Base-by-base conservation (phyloP, 1,140 invertebrate genomes). In the Papilio polytes region DNA sequence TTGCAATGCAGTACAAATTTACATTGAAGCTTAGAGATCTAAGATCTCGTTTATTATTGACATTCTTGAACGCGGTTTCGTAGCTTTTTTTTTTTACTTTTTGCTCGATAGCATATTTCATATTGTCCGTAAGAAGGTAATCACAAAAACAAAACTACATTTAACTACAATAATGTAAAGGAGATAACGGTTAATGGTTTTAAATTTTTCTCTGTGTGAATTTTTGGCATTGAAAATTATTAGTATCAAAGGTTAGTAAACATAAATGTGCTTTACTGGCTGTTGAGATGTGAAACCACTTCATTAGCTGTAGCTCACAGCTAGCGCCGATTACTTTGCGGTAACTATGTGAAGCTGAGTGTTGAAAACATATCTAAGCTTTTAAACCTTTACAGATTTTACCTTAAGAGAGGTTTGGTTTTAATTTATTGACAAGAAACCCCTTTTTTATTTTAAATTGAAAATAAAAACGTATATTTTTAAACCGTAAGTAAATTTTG, bases 201-300 rank as follows among this genome's bases (percentile, higher is more conserved):
- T 48, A 15, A 48, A 12, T 15, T 48, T 13, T 15, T 15, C 12
- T 15, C 6, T 48, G 13, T 48, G 6, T 48, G 12, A 2, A 13
- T 3, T 48, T 48, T 48, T 48, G 46, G 46, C 46, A 15, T 20
- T 56, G 7, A 56, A 20, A 20, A 56, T 56, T 20, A 56, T 20
- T 20, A 70, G 63, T 70, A 31, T 15, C 63, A 70, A 31, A 70
- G 9, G 26, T 22, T 15, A 63, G 59, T 3, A 13, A 18, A 63
- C 12, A 63, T 26, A 20, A 56, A 56, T 56, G n/a, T 56, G 18
- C n/a, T 63, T 13, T 31, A 26, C 22, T 63, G 22, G 20, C 4
- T 22, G 26, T 70, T 70, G 63, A 70, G 63, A 70, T 13, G 13
- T 70, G 10, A 66, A 70, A 70, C 63, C 63, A 70, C 63, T 70